A percentile compares a stretch with the other conserved stretches of the same genome.
These are phyloP conservation scores for Hydrotaea cyrtoneurina DNA, from an alignment of 2,888 invertebrate genomes.

Conservation along the genomic window DNA sequence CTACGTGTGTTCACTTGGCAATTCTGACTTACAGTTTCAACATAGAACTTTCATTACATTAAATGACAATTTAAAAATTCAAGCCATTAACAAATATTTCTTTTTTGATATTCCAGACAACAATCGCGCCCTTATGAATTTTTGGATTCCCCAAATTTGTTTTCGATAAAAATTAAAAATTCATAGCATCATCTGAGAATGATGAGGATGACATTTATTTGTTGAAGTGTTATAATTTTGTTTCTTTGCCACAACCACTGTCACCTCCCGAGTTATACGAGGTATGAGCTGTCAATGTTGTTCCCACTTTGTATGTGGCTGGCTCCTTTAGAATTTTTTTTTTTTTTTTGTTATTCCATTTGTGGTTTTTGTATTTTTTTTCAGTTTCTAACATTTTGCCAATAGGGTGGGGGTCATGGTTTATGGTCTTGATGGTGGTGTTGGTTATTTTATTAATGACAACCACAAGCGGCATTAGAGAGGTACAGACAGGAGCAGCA, in stretches of 20 bases:
- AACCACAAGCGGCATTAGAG: neutral
- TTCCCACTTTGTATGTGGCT: neutral
- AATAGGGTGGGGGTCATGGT: neutral
- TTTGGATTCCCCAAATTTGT: too few species aligned
- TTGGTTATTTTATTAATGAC: neutral
- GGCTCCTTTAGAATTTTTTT: neutral
- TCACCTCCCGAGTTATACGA: neutral
- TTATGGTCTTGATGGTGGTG: neutral
- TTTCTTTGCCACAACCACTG: neutral
- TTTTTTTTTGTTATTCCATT: too few species aligned
- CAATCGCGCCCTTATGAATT: neutral
- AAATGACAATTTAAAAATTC: too few species aligned
- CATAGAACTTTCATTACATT: too few species aligned
- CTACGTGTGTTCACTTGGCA: too few species aligned
- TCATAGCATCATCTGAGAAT: constrained; percentile 30
- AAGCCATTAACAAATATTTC: too few species aligned
- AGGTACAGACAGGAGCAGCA: neutral
- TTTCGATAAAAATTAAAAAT: constrained; percentile 13
- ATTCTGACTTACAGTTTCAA: too few species aligned
- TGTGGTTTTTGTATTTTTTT: neutral
- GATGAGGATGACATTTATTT: constrained; percentile 34
- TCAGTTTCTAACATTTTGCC: neutral
- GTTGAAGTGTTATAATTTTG: constrained; percentile 34
- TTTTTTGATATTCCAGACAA: neutral
- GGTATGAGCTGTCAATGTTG: neutral